These are phyloP conservation scores for Lethenteron reissneri DNA, from an alignment of 2,113 vertebrate genomes.

Conservation along the genomic window DNA sequence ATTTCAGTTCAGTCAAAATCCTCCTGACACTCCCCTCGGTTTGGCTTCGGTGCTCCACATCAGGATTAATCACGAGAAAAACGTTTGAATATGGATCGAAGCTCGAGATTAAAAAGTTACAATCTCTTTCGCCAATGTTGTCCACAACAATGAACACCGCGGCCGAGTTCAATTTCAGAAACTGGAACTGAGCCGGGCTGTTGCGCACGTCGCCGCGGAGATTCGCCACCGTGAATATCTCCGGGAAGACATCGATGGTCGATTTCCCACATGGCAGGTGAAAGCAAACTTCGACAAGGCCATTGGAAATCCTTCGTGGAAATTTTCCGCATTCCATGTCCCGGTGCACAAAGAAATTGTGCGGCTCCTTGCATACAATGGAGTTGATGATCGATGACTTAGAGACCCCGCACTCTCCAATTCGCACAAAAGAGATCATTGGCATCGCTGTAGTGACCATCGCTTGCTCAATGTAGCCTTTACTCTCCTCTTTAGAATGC, in stretches of 20 bases:
- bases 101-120: constrained; percentile 21
- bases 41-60: not conserved
- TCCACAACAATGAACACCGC: constrained; percentile 31
- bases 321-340: constrained; percentile 19
- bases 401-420: constrained; percentile 28
- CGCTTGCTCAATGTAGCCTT: constrained; percentile 13
- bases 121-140: constrained; percentile 20
- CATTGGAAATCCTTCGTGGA: constrained; percentile 27
- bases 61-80: constrained; percentile 19
- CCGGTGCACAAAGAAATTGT: constrained; percentile 27
- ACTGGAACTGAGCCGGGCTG: constrained; percentile 20
- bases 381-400: constrained; percentile 35
- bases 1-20: constrained; percentile 13
- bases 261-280: constrained; percentile 22
- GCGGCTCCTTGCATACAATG: constrained; percentile 25
- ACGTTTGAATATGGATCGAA: constrained; percentile 15
- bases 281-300: constrained; percentile 37
- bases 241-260: constrained; percentile 15
- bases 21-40: constrained; percentile 10
- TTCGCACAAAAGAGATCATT: constrained; percentile 30
- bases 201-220: constrained; percentile 24
- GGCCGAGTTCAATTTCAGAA: constrained; percentile 31
- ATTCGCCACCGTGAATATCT: constrained; percentile 27
- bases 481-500: constrained; percentile 9
- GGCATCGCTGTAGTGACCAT: constrained; percentile 26